phyloP scores from a whole-genome alignment of 2,888 invertebrate genomes.

The Pyrochroa serraticornis region DNA sequence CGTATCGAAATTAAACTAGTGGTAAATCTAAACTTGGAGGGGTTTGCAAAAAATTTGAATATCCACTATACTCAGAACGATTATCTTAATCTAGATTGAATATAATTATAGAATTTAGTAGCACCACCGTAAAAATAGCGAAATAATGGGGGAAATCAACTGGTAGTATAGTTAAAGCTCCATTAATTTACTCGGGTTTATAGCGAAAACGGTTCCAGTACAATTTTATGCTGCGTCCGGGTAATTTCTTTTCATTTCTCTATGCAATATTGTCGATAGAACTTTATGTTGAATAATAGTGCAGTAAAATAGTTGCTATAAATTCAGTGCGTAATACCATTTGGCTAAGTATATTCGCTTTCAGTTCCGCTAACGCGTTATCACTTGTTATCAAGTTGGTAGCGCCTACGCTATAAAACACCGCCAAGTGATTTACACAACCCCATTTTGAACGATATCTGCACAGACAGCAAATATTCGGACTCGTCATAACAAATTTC shows the following conservation, averaged over 20 bases:
- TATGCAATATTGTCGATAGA: background rate
- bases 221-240: too few relatives aligned
- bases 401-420: slow-evolving; percentile 24
- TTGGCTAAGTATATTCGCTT: slow-evolving; percentile 11
- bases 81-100: too few relatives aligned
- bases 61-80: too few relatives aligned
- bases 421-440: slow-evolving; percentile 24
- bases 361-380: slow-evolving; percentile 23
- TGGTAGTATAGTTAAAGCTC: too few relatives aligned
- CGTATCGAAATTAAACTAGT: too few relatives aligned
- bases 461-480: slow-evolving; percentile 20
- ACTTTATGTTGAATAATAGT: background rate
- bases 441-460: slow-evolving; percentile 22
- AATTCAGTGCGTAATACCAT: slow-evolving; percentile 10
- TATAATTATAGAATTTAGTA: too few relatives aligned
- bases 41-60: too few relatives aligned
- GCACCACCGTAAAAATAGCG: too few relatives aligned
- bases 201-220: too few relatives aligned
- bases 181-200: too few relatives aligned
- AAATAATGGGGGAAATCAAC: too few relatives aligned
- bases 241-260: slow-evolving; percentile 2
- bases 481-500: slow-evolving; percentile 24
- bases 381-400: slow-evolving; percentile 25
- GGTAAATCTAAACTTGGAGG: too few relatives aligned
- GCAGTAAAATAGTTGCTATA: background rate